phyloP scores from a whole-genome alignment of 2,888 invertebrate species.

The Cantharis lateralis region DNA sequence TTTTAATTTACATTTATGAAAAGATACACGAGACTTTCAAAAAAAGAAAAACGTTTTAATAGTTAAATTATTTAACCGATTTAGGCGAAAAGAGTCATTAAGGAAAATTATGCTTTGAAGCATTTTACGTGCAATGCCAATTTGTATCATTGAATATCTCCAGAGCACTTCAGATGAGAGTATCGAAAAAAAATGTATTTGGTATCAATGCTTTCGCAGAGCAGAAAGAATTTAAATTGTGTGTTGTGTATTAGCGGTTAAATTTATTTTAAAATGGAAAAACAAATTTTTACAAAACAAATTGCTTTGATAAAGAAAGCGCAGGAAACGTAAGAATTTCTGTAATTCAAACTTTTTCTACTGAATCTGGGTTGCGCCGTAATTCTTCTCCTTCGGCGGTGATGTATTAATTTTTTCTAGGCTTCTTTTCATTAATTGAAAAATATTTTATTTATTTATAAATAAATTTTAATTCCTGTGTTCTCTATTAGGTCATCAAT shows the following conservation, averaged over 20 bases:
- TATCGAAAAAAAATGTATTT: background rate
- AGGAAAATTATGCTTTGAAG: background rate
- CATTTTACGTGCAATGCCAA: background rate
- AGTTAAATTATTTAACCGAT: background rate
- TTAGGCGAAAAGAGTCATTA: background rate
- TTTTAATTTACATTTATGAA: constrained; percentile 26
- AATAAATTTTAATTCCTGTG: background rate
- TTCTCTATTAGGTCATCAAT: background rate
- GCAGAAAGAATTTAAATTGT: background rate
- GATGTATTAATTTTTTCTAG: constrained; percentile 21
- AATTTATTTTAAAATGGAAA: background rate
- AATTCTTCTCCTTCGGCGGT: constrained; percentile 21
- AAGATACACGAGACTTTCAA: constrained; percentile 5
- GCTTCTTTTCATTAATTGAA: constrained; percentile 18
- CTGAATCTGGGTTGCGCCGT: constrained; percentile 22
- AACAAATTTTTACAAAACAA: background rate
- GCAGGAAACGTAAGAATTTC: background rate
- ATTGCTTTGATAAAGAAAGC: background rate
- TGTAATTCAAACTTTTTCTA: constrained; percentile 15
- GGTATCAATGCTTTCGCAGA: background rate
- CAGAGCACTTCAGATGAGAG: background rate
- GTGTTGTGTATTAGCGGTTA: background rate
- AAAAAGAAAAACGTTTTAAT: background rate
- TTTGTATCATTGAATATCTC: background rate
- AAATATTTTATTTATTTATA: no score